Conservation (phyloP, 2,113 vertebrate species). For the Semnornis frantzii region DNA sequence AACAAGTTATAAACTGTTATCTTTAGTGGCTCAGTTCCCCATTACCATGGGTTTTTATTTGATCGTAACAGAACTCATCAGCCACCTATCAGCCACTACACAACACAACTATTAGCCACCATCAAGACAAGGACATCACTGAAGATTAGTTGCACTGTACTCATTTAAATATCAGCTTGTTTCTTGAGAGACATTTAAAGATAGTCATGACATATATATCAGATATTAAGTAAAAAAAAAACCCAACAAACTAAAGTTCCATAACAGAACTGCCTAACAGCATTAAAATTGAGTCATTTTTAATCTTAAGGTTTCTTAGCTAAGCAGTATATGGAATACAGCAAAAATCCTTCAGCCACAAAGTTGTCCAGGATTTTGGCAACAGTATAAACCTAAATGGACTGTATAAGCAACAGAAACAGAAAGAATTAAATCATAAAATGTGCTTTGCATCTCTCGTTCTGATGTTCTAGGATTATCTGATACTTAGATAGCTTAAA, state of each 20-base stretch:
- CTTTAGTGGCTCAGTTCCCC: neutral
- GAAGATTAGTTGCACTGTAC: neutral
- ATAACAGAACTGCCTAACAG: neutral
- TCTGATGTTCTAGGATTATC: constrained; percentile 41
- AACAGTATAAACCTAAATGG: neutral
- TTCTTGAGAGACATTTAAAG: neutral
- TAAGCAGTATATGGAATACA: neutral
- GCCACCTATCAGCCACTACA: too few relatives aligned
- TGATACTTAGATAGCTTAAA: constrained; percentile 38
- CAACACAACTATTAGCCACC: too few relatives aligned
- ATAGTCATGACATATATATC: neutral
- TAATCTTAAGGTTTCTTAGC: neutral
- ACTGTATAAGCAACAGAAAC: neutral
- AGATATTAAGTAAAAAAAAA: neutral
- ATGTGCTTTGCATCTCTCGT: constrained; percentile 21
- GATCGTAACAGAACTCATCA: neutral
- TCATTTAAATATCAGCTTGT: neutral
- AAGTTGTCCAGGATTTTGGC: neutral
- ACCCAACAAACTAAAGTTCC: neutral
- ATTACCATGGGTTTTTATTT: neutral
- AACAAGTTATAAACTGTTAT: neutral
- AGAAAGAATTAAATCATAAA: constrained; percentile 18
- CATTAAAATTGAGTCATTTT: neutral
- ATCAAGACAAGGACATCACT: neutral
- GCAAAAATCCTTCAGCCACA: neutral